These are phyloP conservation scores for Zosterops japonicus DNA, from an alignment of 2,113 vertebrate species.

Conservation along the genomic window DNA sequence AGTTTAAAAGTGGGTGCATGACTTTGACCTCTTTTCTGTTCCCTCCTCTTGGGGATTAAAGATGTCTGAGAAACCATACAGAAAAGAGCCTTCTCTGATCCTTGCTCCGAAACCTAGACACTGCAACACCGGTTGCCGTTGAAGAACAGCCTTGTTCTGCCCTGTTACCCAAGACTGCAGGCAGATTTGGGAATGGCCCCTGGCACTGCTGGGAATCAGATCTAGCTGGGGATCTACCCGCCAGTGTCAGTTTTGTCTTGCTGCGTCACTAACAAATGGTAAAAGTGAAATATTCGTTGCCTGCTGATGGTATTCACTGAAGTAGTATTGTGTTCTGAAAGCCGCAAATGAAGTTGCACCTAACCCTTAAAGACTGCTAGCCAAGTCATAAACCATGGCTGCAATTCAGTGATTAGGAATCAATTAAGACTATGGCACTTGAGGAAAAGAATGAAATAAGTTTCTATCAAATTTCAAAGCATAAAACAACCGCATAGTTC, in stretches of 20 bases:
- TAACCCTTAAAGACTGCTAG: conserved; percentile 3
- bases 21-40: too few species aligned
- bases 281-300: not conserved
- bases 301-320: not conserved
- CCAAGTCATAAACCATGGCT: conserved; percentile 17
- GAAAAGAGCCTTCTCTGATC: too few species aligned
- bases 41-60: too few species aligned
- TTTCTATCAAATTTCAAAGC: not conserved
- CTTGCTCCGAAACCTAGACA: too few species aligned
- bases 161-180: too few species aligned
- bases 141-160: too few species aligned
- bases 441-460: conserved; percentile 4
- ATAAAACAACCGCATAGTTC: not conserved
- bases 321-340: not conserved
- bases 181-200: too few species aligned
- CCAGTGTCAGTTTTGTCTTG: not conserved
- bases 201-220: too few species aligned
- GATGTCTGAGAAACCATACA: too few species aligned
- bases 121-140: too few species aligned
- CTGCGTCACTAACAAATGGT: not conserved
- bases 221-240: too few species aligned
- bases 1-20: too few species aligned
- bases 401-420: conserved; percentile 20
- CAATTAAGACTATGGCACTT: conserved; percentile 2
- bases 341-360: not conserved